Evolutionary conservation across 2,888 invertebrate species (phyloP).

Genomic region (Melikaiella ostensackeni): DNA sequence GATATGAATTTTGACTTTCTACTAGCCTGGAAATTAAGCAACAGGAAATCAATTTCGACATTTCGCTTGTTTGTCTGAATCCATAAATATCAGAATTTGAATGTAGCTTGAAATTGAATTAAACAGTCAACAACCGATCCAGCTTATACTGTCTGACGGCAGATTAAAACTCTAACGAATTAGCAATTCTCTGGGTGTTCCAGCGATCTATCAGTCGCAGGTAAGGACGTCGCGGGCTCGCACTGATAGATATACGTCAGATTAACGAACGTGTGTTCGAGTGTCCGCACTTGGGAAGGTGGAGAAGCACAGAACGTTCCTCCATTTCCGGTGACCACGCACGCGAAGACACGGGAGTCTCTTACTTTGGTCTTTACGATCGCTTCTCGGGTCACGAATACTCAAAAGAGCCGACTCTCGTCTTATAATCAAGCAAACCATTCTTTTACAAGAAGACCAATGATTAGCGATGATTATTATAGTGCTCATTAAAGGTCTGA

Average conservation of each 20-base stretch:
- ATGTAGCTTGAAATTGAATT: neutral
- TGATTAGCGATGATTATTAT: slow-evolving; percentile 34
- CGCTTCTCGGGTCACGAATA: slow-evolving; percentile 28
- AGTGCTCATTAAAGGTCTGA: neutral
- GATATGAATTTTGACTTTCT: neutral
- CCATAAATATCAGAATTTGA: neutral
- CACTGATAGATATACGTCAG: slow-evolving; percentile 38
- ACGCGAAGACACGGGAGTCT: slow-evolving; percentile 34
- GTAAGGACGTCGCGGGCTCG: slow-evolving; percentile 35
- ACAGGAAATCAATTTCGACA: neutral
- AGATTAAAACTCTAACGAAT: slow-evolving; percentile 26
- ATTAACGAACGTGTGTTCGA: slow-evolving; percentile 36
- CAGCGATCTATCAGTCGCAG: slow-evolving; percentile 33
- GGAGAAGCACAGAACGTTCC: slow-evolving; percentile 42
- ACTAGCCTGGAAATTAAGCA: neutral
- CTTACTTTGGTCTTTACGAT: slow-evolving; percentile 35
- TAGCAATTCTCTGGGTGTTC: slow-evolving; percentile 30
- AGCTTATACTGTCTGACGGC: slow-evolving; percentile 16
- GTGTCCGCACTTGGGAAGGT: slow-evolving; percentile 22
- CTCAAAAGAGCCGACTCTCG: slow-evolving; percentile 28
- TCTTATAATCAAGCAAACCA: slow-evolving; percentile 36
- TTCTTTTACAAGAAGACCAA: slow-evolving; percentile 29
- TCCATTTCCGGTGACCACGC: slow-evolving; percentile 46
- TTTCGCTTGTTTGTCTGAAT: neutral
- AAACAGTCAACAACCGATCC: neutral